A percentile compares a stretch with the other conserved stretches of the same genome.
Evolutionary conservation across 2,113 vertebrate species (phyloP).

Genomic region (Heliornis fulica): DNA sequence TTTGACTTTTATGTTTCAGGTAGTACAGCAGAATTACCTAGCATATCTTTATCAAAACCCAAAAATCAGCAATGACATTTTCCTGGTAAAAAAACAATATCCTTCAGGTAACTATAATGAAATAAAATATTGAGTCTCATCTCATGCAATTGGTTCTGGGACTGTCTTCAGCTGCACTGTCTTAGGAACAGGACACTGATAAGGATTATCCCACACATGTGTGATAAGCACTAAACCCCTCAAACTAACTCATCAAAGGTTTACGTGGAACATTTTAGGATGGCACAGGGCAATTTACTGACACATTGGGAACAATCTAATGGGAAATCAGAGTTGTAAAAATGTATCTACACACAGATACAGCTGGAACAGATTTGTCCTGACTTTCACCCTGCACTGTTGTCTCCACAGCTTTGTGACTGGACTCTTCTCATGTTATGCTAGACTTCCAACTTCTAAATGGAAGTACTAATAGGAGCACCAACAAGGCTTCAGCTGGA

Average conservation of each 20-base stretch:
- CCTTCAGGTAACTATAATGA: background rate
- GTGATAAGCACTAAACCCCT: background rate
- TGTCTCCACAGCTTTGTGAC: background rate
- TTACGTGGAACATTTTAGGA: background rate
- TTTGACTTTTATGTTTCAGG: background rate
- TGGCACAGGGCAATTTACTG: background rate
- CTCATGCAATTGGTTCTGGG: background rate
- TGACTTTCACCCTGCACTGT: background rate
- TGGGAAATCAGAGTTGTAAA: background rate
- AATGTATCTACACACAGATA: background rate
- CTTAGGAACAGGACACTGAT: background rate
- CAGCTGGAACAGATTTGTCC: background rate
- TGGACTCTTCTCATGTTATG: background rate
- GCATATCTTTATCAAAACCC: background rate
- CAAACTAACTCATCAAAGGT: background rate
- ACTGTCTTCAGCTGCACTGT: background rate
- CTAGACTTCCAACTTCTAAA: background rate
- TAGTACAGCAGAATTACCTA: background rate
- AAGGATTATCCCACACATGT: accelerated
- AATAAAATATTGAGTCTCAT: background rate
- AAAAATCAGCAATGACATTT: background rate
- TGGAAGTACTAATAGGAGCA: background rate
- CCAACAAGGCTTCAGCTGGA: background rate
- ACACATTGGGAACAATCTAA: background rate
- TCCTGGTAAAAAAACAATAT: background rate